Percentiles rank a stretch among this genome's conserved stretches.
These are phyloP conservation scores for Garrulus glandarius DNA, from an alignment of 2,797 vertebrate species.

Conservation along the genomic window DNA sequence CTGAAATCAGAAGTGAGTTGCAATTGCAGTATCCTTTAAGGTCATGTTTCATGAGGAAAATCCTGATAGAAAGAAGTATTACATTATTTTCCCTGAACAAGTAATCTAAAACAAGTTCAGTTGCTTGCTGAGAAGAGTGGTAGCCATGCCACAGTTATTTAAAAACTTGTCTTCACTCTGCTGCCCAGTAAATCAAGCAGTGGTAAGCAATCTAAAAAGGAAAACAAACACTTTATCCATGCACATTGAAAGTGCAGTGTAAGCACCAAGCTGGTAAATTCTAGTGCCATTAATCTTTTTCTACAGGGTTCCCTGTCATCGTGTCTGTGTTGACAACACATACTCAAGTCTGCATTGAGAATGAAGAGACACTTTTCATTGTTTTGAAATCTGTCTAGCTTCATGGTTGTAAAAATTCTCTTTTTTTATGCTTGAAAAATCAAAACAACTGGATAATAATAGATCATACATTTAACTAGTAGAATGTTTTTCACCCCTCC, in stretches of 20 bases:
- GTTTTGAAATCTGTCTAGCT: conserved; percentile 65
- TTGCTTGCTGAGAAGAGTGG: conserved; percentile 28
- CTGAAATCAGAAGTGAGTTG: neutral
- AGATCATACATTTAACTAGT: neutral
- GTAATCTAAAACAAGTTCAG: conserved; percentile 8
- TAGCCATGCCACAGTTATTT: conserved; percentile 56
- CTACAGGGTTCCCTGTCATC: conserved; percentile 47
- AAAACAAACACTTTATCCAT: conserved; percentile 66
- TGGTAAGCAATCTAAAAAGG: conserved; percentile 50
- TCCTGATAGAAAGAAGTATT: neutral
- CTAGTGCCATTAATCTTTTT: conserved; percentile 69
- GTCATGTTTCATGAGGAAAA: neutral
- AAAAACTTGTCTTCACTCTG: conserved; percentile 65
- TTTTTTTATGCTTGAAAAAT: neutral
- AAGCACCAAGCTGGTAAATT: conserved; percentile 63
- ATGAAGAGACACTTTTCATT: conserved; percentile 42
- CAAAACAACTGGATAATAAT: conserved; percentile 17
- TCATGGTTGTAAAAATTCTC: neutral
- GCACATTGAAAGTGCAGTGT: conserved; percentile 55
- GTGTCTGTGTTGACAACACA: conserved; percentile 4
- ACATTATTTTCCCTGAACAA: neutral
- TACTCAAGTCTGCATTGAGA: conserved; percentile 21
- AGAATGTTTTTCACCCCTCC: neutral
- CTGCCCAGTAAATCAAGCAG: conserved; percentile 66
- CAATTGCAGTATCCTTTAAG: neutral